Evolutionary conservation across 2,888 invertebrate genomes (phyloP).

Genomic region (Cyclophora albipunctata): DNA sequence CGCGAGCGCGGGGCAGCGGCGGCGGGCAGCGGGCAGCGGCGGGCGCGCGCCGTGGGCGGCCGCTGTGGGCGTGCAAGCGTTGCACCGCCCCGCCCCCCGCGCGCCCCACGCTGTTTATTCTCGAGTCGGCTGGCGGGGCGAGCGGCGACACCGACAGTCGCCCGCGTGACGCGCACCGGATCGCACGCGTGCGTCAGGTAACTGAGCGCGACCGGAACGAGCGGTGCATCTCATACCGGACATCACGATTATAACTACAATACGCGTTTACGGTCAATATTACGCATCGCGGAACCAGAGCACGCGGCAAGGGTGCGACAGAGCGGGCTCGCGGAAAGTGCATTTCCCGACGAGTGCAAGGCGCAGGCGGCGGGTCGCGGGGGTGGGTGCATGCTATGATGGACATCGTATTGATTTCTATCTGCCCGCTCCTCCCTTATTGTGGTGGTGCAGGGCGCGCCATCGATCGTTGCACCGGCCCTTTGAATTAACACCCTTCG

Average conservation of each 20-base stretch:
- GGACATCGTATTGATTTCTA: constrained; percentile 77
- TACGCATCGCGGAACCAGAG: constrained; percentile 19
- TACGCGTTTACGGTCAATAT: constrained; percentile 28
- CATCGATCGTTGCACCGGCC: constrained; percentile 70
- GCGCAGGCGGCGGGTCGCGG: constrained; percentile 73
- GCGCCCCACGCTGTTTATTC: constrained; percentile 65
- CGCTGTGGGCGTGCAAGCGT: constrained; percentile 69
- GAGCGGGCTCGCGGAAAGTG: constrained; percentile 56
- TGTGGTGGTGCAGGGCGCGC: constrained; percentile 68
- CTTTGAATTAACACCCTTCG: constrained; percentile 42
- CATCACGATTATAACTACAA: constrained; percentile 44
- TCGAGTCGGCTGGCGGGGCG: constrained; percentile 61
- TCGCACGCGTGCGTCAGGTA: constrained; percentile 62
- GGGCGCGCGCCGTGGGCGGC: constrained; percentile 46
- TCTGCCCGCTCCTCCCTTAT: constrained; percentile 74
- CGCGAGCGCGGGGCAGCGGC: constrained; percentile 25
- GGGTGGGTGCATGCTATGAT: constrained; percentile 78
- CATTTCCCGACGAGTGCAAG: constrained; percentile 66
- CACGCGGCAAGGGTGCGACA: constrained; percentile 45
- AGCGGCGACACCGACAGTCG: constrained; percentile 54
- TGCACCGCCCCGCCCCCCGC: constrained; percentile 54
- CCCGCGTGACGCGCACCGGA: constrained; percentile 66
- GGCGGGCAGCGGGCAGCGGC: constrained; percentile 26
- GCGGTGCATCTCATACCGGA: constrained; percentile 65
- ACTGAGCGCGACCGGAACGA: constrained; percentile 44